These are phyloP conservation scores for Eulemur rubriventer DNA, from an alignment of 2,797 vertebrate species.

Conservation along the genomic window DNA sequence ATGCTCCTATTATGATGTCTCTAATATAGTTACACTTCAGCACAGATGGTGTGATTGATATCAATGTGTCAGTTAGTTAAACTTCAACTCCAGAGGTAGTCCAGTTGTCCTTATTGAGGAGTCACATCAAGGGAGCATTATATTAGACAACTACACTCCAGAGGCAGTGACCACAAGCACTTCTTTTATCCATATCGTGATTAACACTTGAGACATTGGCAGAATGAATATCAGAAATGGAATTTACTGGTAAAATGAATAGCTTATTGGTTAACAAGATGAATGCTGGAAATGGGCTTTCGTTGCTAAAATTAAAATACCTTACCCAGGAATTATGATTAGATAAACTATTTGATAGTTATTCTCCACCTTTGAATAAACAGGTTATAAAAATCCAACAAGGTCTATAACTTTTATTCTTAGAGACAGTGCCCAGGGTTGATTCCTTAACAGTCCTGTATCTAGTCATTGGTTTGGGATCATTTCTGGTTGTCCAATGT, in stretches of 20 bases:
- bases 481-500: not conserved
- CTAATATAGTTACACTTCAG: not conserved
- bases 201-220: not conserved
- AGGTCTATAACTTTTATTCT: not conserved
- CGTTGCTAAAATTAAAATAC: constrained; percentile 44
- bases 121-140: not conserved
- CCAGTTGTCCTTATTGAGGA: not conserved
- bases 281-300: constrained; percentile 8
- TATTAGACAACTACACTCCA: not conserved
- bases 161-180: not conserved
- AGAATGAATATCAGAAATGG: not conserved
- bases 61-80: not conserved
- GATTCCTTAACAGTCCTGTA: not conserved
- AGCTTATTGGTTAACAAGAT: constrained; percentile 43
- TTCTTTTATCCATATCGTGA: not conserved
- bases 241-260: not conserved
- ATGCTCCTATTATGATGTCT: not conserved
- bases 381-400: not conserved
- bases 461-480: not conserved
- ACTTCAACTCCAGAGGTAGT: not conserved
- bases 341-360: not conserved
- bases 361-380: not conserved
- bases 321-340: not conserved
- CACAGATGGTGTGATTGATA: not conserved
- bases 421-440: not conserved